phyloP scores from a whole-genome alignment of 2,113 vertebrate species.

The Enhydra lutris region DNA sequence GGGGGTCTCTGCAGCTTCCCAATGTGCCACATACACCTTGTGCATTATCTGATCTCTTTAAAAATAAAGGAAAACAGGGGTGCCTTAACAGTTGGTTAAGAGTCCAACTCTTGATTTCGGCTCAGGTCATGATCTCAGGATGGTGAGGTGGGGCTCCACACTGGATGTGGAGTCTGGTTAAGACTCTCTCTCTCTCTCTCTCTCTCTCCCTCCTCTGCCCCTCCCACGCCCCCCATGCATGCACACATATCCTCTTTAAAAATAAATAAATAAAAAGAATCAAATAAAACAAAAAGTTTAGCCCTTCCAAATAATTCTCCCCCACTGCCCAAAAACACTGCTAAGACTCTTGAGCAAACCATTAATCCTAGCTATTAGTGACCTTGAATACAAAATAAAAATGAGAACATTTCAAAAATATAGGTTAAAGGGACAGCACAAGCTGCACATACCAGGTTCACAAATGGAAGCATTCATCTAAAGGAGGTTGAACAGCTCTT shows the following conservation, averaged over 20 bases:
- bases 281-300: neutral
- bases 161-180: no score
- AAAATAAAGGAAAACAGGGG: neutral
- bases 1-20: neutral
- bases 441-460: neutral
- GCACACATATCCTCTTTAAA: no score
- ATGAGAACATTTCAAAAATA: neutral
- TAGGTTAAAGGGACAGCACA: neutral
- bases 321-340: neutral
- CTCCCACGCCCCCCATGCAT: no score
- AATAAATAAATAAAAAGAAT: neutral
- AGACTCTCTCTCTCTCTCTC: no score
- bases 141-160: no score
- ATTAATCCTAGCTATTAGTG: neutral
- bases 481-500: neutral
- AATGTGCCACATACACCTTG: neutral
- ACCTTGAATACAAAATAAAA: conserved; percentile 7
- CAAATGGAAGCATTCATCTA: neutral
- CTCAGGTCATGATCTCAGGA: no score
- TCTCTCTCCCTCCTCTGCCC: no score
- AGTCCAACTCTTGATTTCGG: no score
- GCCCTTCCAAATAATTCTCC: neutral
- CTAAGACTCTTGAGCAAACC: neutral
- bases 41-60: neutral
- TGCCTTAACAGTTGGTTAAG: neutral